A percentile compares a stretch with the other conserved stretches of the same genome.
Evolutionary conservation across 2,113 vertebrate genomes (phyloP).

Genomic region (Xenopus borealis): DNA sequence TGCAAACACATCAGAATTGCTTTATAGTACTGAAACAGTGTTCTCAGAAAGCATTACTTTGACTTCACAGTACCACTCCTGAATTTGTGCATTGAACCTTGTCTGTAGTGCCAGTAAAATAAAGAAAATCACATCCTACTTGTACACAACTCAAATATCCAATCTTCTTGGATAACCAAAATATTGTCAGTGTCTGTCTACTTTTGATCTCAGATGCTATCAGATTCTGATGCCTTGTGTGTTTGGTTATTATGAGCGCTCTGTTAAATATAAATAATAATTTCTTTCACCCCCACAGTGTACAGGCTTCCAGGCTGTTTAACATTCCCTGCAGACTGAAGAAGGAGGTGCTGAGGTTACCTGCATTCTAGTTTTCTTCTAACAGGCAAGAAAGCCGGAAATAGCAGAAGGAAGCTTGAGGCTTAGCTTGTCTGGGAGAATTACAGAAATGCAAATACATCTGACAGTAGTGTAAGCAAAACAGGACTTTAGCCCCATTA

Average conservation of each 20-base stretch:
- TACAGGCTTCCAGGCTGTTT: slow-evolving; percentile 12
- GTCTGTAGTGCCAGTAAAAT: too few species aligned
- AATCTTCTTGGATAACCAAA: too few species aligned
- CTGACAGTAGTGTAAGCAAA: slow-evolving; percentile 22
- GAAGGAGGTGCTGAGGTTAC: slow-evolving; percentile 41
- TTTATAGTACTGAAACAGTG: too few species aligned
- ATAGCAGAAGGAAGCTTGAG: slow-evolving; percentile 33
- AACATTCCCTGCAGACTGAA: slow-evolving; percentile 33
- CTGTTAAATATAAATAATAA: slow-evolving; percentile 24
- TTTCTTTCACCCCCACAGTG: slow-evolving; percentile 11
- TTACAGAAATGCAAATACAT: slow-evolving; percentile 22
- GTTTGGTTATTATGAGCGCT: not conserved
- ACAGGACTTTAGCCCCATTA: not conserved
- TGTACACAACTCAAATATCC: too few species aligned
- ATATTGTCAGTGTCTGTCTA: too few species aligned
- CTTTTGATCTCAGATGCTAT: too few species aligned
- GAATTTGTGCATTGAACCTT: too few species aligned
- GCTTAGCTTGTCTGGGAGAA: slow-evolving; percentile 26
- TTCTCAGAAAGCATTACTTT: too few species aligned
- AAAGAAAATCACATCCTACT: too few species aligned
- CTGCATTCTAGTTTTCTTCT: slow-evolving; percentile 42
- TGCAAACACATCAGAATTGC: too few species aligned
- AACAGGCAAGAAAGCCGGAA: slow-evolving; percentile 41
- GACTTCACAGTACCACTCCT: too few species aligned
- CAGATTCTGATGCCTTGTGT: not conserved